Conservation (phyloP, 1,140 invertebrate species). For the Eurytemora carolleeae region DNA sequence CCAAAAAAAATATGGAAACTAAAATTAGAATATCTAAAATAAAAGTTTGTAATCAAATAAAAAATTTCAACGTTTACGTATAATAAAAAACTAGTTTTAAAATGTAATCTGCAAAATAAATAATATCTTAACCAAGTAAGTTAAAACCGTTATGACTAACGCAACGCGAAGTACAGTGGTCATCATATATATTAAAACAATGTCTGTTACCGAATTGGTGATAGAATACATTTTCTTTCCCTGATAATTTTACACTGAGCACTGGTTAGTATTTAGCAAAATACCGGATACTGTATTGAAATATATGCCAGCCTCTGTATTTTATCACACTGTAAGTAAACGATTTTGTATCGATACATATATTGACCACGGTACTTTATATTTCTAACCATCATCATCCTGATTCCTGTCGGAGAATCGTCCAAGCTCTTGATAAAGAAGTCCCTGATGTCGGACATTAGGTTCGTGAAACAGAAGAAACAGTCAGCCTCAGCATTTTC, state of each 20-base stretch:
- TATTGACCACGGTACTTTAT: too few relatives aligned
- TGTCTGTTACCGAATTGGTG: not conserved
- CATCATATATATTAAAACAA: too few relatives aligned
- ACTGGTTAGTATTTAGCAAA: too few relatives aligned
- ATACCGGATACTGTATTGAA: too few relatives aligned
- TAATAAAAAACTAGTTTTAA: constrained; percentile 22
- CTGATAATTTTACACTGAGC: not conserved
- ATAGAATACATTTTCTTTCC: not conserved
- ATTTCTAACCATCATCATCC: constrained; percentile 21
- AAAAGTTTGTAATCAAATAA: constrained; percentile 50
- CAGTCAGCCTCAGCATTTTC: constrained; percentile 87
- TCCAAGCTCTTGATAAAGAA: constrained; percentile 92
- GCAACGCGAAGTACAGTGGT: too few relatives aligned
- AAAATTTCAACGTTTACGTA: constrained; percentile 53
- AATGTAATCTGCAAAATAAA: not conserved
- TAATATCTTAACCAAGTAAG: not conserved
- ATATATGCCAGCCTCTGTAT: not conserved
- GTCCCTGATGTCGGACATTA: constrained; percentile 91
- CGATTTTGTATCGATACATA: constrained; percentile 42
- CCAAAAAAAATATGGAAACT: constrained; percentile 47
- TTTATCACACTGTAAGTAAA: constrained; percentile 32
- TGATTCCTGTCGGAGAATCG: constrained; percentile 66
- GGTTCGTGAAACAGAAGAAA: constrained; percentile 91
- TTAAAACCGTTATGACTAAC: not conserved
- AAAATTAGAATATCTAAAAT: constrained; percentile 83